Evolutionary conservation across 2,888 invertebrate genomes (phyloP).

Genomic region (Drosophila nr. fundita): DNA sequence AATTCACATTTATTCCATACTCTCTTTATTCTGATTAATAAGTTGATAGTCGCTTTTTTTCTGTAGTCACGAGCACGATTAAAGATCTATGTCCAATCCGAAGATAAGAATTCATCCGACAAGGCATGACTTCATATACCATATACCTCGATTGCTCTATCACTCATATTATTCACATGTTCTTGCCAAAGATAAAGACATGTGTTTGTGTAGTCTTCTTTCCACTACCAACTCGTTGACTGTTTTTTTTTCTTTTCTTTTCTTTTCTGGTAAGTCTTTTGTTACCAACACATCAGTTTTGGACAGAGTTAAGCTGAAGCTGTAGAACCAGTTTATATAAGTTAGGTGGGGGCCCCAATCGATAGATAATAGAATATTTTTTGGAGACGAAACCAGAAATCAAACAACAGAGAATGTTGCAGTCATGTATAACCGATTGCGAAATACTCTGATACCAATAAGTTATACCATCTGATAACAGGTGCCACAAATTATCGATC

Average conservation of each 20-base stretch:
- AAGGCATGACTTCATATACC: conserved; percentile 41
- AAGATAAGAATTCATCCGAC: conserved; percentile 51
- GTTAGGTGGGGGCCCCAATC: conserved; percentile 1
- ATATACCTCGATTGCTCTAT: conserved; percentile 45
- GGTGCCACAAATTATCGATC: background rate
- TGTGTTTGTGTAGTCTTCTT: conserved; percentile 7
- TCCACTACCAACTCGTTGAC: conserved; percentile 28
- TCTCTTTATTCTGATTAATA: conserved; percentile 26
- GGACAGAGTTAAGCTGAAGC: conserved; percentile 34
- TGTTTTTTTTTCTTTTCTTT: conserved; percentile 7
- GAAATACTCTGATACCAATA: background rate
- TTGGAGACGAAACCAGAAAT: conserved; percentile 27
- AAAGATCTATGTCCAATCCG: conserved; percentile 50
- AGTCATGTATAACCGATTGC: background rate
- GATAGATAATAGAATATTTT: conserved; percentile 9
- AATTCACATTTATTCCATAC: conserved; percentile 1
- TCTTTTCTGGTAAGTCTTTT: conserved; percentile 15
- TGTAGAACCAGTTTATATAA: conserved; percentile 56
- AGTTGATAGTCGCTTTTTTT: conserved; percentile 21
- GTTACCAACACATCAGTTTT: conserved; percentile 21
- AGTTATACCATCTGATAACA: background rate
- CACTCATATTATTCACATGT: conserved; percentile 41
- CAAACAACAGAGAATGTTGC: background rate
- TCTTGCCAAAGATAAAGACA: conserved; percentile 49
- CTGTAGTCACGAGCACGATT: conserved; percentile 43